Percentiles rank a stretch among this genome's conserved stretches.
phyloP scores from a whole-genome alignment of 2,888 invertebrate species.

The Eumerus sabulonum region DNA sequence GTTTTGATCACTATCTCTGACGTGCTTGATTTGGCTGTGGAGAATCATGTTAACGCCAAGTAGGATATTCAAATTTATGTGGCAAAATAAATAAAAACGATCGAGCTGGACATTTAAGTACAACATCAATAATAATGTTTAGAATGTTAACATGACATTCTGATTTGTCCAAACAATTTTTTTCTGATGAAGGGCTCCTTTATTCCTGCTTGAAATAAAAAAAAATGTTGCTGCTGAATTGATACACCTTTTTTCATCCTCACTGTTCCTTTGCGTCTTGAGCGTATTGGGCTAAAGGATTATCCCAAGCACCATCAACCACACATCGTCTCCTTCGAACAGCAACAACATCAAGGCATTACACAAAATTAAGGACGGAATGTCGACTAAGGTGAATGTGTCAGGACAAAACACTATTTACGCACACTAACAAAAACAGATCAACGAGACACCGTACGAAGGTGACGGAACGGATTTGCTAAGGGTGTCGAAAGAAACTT shows the following conservation, averaged over 20 bases:
- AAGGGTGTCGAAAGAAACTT: conserved; percentile 67
- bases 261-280: conserved; percentile 32
- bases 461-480: conserved; percentile 60
- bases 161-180: too few species aligned
- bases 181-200: too few species aligned
- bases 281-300: conserved; percentile 46
- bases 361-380: conserved; percentile 67
- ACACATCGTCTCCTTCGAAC: conserved; percentile 47
- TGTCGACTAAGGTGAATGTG: conserved; percentile 59
- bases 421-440: conserved; percentile 8
- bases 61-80: too few species aligned
- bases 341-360: conserved; percentile 66
- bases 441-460: conserved; percentile 15
- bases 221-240: not conserved
- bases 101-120: too few species aligned
- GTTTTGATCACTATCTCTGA: too few species aligned
- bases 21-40: too few species aligned
- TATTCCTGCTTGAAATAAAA: too few species aligned
- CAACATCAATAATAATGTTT: too few species aligned
- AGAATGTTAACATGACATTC: too few species aligned
- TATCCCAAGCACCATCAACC: conserved; percentile 40
- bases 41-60: too few species aligned
- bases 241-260: not conserved
- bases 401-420: conserved; percentile 41
- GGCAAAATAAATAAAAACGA: too few species aligned